A percentile compares a stretch with the other conserved stretches of the same genome.
phyloP scores from a whole-genome alignment of 2,113 vertebrate species.

The Eidolon helvum region DNA sequence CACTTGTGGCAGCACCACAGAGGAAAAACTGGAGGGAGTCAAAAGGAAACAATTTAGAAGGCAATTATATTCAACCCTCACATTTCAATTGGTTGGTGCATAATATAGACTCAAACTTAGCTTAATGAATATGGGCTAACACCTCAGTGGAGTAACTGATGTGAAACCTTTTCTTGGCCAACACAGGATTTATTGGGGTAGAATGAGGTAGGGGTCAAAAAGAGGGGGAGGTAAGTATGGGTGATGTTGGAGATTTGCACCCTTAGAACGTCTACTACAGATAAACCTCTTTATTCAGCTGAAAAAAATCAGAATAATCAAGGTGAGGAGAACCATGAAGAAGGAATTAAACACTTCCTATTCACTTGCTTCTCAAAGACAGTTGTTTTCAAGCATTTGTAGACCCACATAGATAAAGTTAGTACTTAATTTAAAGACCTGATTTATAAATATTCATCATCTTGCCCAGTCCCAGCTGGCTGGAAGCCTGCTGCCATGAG shows the following conservation, averaged over 20 bases:
- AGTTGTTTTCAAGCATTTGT: background rate
- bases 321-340: background rate
- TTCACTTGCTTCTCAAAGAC: background rate
- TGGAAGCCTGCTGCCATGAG: accelerated
- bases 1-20: background rate
- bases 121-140: background rate
- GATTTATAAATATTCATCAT: background rate
- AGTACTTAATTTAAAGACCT: background rate
- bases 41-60: background rate
- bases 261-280: background rate
- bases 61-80: background rate
- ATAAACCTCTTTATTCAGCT: background rate
- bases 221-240: background rate
- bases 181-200: background rate
- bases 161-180: background rate
- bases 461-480: background rate
- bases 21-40: background rate
- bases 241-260: background rate
- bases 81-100: background rate
- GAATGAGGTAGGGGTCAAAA: accelerated
- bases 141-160: background rate
- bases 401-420: background rate
- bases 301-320: background rate
- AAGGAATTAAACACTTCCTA: background rate
- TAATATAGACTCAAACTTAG: background rate